Evolutionary conservation across 2,113 vertebrate genomes (phyloP).

Genomic region (Tetrao urogallus): DNA sequence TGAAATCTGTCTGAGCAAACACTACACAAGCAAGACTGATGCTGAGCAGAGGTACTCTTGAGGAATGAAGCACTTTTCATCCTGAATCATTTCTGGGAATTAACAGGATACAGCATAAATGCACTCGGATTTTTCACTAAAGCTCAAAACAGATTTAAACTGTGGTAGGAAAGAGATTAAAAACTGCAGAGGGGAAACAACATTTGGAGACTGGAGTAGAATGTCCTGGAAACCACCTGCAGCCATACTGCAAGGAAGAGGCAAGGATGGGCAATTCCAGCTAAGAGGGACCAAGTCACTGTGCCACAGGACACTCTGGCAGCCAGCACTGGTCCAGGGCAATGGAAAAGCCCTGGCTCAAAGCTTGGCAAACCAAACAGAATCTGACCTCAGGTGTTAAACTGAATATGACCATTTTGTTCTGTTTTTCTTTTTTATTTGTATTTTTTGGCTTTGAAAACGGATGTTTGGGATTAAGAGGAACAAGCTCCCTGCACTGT

Average conservation of each 20-base stretch:
- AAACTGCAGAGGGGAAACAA: background rate
- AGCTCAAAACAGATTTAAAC: background rate
- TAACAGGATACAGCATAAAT: background rate
- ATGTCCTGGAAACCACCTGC: background rate
- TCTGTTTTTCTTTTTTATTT: accelerated
- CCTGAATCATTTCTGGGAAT: background rate
- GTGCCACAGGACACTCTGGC: background rate
- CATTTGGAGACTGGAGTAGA: background rate
- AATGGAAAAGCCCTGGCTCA: background rate
- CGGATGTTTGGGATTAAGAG: background rate
- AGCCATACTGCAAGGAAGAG: background rate
- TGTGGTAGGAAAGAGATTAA: background rate
- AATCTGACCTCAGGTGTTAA: background rate
- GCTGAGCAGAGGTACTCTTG: background rate
- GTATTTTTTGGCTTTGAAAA: background rate
- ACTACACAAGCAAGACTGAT: background rate
- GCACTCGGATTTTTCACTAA: background rate
- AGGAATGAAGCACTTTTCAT: background rate
- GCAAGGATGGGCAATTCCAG: background rate
- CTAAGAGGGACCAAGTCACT: background rate
- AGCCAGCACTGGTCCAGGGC: accelerated
- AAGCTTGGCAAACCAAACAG: background rate
- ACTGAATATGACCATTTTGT: background rate
- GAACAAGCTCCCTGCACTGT: background rate
- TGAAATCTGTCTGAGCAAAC: background rate